Evolutionary conservation across 2,113 vertebrate genomes (phyloP), one percentile per base, ranked within the genome.

Genomic region (Calypte anna): DNA sequence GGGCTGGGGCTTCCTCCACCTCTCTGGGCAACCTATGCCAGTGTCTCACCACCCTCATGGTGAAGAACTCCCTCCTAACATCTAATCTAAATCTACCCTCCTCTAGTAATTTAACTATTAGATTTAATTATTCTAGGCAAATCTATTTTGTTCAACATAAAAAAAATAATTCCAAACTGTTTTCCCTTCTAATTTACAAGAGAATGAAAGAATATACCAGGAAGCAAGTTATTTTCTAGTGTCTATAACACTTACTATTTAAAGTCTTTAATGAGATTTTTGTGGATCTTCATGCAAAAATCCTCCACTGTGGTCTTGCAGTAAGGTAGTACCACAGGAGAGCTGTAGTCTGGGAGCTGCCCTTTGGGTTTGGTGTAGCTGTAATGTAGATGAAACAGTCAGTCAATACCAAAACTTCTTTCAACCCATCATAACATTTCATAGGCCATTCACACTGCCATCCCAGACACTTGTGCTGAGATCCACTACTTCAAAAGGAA

Each of bases 311-410:
- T 80, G 10, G 99, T 99, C 92, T 96, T 98, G 30, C 94, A 98
- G 25, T 98, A 98, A 63, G 98, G 99, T 58, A 99, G 97, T 4
- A 99, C 99, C 16, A 99, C 99, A 12, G 99, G 99, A 46, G 99
- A 98, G 2, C 98, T 99, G 89, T 99, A 99, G 96, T 99, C 99
- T 15, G 99, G 99, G 50, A 99, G 98, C 96, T 99, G 99, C 40
- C 99, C 99, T 97, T 99, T 99, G n/a, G 99, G 99, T 97, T 99
- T 99, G 63, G 99, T 99, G 95, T 99, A 99, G 96, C 99, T 99
- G 97, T 43, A 97, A 97, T 21, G 36, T 27, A 93, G 31, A 64
- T 12, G 13, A 46, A 75, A 57, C 25, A 46, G 44, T 43, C 31
- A 30, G 40, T 79, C 46, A 75, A 2, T 40, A 78, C 11, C n/a